A percentile compares a stretch with the other conserved stretches of the same genome.
These are phyloP conservation scores for Glaucidium brasilianum DNA, from an alignment of 2,113 vertebrate species.

Conservation along the genomic window DNA sequence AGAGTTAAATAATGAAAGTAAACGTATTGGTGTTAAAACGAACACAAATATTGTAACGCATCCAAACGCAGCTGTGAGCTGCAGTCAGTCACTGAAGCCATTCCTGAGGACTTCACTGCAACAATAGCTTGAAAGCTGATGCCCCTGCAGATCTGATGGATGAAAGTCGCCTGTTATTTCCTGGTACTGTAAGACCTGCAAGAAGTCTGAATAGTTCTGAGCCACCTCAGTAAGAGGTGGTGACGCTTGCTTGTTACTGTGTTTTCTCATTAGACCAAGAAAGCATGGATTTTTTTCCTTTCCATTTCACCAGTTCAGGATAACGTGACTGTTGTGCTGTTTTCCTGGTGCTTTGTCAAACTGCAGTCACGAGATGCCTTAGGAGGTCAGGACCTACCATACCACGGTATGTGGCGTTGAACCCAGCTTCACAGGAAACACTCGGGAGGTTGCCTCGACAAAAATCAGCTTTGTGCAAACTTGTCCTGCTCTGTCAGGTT, in stretches of 20 bases:
- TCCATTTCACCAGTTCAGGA: accelerated
- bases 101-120: background rate
- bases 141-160: background rate
- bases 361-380: background rate
- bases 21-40: background rate
- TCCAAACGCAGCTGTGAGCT: background rate
- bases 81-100: background rate
- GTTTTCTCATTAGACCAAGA: background rate
- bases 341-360: background rate
- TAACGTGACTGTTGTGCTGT: background rate
- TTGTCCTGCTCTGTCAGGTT: background rate
- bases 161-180: background rate
- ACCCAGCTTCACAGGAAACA: accelerated
- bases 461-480: background rate
- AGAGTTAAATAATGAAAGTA: background rate
- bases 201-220: background rate
- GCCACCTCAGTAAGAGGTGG: background rate
- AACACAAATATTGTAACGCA: background rate
- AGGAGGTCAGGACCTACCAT: background rate
- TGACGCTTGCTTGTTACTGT: background rate
- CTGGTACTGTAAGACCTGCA: background rate
- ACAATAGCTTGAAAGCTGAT: background rate
- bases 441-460: background rate
- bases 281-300: background rate
- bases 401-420: background rate